These are phyloP conservation scores for Brachylomia viminalis DNA, from an alignment of 2,888 invertebrate genomes.

Conservation along the genomic window DNA sequence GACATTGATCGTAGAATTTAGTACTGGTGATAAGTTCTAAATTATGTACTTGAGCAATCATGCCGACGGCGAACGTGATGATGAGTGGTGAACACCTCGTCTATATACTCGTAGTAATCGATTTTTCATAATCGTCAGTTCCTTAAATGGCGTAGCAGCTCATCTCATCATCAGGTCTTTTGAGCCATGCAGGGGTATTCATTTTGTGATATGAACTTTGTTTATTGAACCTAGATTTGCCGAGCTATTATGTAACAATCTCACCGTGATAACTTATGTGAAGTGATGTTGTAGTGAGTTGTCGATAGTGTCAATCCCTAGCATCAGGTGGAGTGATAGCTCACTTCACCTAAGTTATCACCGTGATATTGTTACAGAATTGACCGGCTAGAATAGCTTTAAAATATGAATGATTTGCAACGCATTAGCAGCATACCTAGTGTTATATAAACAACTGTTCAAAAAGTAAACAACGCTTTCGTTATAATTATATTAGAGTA, in stretches of 20 bases:
- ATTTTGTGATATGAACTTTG: background rate
- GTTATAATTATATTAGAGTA: constrained; percentile 41
- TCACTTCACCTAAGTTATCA: too few species aligned
- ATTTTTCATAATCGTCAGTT: background rate
- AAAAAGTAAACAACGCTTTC: constrained; percentile 48
- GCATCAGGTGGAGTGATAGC: too few species aligned
- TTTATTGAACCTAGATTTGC: too few species aligned
- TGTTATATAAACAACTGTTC: constrained; percentile 49
- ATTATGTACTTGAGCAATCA: background rate
- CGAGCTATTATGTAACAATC: too few species aligned
- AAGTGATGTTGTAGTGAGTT: too few species aligned
- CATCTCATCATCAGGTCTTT: background rate
- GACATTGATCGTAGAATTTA: background rate
- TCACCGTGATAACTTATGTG: too few species aligned
- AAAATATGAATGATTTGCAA: constrained; percentile 46
- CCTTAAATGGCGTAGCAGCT: background rate
- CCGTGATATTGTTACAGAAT: too few species aligned
- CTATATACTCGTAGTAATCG: background rate
- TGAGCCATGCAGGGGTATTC: background rate
- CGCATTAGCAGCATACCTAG: constrained; percentile 45
- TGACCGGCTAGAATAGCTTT: constrained; percentile 28
- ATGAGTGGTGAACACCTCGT: background rate
- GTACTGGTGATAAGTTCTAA: background rate
- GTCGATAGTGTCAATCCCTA: too few species aligned
- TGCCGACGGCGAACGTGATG: background rate